Percentiles rank a stretch among this genome's conserved stretches.
Conservation (phyloP, 2,113 vertebrate genomes). For the Protobothrops flavoviridis region DNA sequence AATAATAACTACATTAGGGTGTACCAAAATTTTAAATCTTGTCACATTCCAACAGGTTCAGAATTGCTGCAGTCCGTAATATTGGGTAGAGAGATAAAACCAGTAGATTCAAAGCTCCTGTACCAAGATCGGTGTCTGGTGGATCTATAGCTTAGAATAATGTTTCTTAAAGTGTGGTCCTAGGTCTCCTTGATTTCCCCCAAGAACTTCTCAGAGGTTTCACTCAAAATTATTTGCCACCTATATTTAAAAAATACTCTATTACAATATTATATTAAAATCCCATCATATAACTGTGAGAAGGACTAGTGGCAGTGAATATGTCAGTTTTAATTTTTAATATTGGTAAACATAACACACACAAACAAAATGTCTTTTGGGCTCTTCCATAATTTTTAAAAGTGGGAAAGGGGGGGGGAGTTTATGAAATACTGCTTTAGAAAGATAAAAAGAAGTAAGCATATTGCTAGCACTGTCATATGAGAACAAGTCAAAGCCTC, state of each 20-base stretch:
- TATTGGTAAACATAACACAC: not conserved
- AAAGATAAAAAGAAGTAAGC: not conserved
- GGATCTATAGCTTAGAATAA: not conserved
- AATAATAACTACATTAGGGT: not conserved
- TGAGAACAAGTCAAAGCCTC: not conserved
- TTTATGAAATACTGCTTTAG: not conserved
- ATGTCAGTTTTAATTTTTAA: not conserved
- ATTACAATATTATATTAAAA: not conserved
- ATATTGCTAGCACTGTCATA: not conserved
- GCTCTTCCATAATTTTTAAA: not conserved
- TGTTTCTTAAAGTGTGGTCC: not conserved
- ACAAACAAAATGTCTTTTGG: not conserved
- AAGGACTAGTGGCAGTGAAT: not conserved
- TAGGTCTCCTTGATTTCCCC: not conserved
- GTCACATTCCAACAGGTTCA: not conserved
- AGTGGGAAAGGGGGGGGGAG: not conserved
- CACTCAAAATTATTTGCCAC: not conserved
- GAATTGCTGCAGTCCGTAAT: not conserved
- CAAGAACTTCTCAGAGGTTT: not conserved
- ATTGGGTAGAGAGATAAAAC: not conserved
- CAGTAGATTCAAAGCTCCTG: not conserved
- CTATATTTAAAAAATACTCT: not conserved
- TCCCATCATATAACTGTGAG: not conserved
- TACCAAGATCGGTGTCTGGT: not conserved
- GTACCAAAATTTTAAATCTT: not conserved